Percentiles rank a stretch among this genome's conserved stretches.
phyloP scores from a whole-genome alignment of 2,797 vertebrate genomes.

The Myotis vivesi region DNA sequence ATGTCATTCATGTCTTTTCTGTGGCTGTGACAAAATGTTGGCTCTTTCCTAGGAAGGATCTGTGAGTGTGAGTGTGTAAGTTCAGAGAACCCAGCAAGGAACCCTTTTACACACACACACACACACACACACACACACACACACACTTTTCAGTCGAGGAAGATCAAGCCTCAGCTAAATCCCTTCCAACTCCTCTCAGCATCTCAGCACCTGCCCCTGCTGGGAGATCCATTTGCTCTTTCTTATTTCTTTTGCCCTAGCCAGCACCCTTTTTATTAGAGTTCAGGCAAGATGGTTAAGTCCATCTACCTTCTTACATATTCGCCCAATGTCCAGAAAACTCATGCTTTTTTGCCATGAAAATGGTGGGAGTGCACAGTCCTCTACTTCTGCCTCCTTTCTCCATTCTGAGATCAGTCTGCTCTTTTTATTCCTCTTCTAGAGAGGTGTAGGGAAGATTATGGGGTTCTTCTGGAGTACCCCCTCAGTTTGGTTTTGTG shows the following conservation, averaged over 20 bases:
- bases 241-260: neutral
- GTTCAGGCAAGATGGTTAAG: neutral
- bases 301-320: neutral
- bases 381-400: neutral
- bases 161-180: neutral
- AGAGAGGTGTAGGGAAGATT: neutral
- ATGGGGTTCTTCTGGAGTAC: neutral
- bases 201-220: neutral
- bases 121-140: neutral
- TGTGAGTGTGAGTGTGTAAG: neutral
- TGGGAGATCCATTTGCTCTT: neutral
- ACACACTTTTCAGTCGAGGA: neutral
- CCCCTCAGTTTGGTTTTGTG: neutral
- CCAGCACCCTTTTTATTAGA: neutral
- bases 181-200: neutral
- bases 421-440: neutral
- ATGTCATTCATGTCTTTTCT: neutral
- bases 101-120: neutral
- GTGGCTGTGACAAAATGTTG: neutral
- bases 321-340: neutral
- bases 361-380: neutral
- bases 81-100: neutral
- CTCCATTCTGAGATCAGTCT: neutral
- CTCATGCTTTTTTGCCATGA: neutral
- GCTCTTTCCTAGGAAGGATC: neutral